Evolutionary conservation across 2,797 vertebrate species (phyloP).

Genomic region (Coranthus polyacanthus): DNA sequence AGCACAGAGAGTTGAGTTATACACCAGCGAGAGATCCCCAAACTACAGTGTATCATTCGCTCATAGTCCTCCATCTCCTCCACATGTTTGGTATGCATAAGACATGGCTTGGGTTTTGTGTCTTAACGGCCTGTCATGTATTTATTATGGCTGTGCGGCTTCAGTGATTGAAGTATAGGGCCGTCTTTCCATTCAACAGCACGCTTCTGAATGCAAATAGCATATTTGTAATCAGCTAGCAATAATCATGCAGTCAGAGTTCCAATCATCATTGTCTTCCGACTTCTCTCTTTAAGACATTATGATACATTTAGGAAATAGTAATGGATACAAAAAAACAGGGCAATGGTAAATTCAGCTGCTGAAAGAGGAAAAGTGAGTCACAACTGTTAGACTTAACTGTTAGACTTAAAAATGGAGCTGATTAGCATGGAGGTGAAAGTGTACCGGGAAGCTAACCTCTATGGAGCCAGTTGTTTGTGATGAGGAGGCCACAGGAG

Average conservation of each 20-base stretch:
- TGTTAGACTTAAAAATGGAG: conserved; percentile 5
- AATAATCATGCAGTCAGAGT: conserved; percentile 39
- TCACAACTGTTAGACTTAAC: too few relatives aligned
- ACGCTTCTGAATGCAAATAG: conserved; percentile 60
- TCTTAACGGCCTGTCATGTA: conserved; percentile 55
- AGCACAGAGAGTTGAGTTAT: conserved; percentile 62
- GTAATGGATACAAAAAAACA: conserved; percentile 19
- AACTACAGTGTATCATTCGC: conserved; percentile 60
- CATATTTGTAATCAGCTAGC: conserved; percentile 47
- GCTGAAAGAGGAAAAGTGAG: background rate
- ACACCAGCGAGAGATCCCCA: conserved; percentile 50
- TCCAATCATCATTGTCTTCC: conserved; percentile 51
- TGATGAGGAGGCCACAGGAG: conserved; percentile 56
- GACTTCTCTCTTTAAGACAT: conserved; percentile 27
- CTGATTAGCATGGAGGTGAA: conserved; percentile 38
- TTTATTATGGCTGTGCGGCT: conserved; percentile 56
- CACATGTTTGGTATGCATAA: conserved; percentile 63
- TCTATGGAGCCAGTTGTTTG: conserved; percentile 44
- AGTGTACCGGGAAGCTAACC: conserved; percentile 31
- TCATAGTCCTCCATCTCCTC: conserved; percentile 42
- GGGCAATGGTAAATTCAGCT: background rate
- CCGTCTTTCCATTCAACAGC: conserved; percentile 33
- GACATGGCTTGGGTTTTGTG: conserved; percentile 37
- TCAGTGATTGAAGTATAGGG: conserved; percentile 51
- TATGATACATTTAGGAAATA: conserved; percentile 4